Base-by-base conservation (phyloP, 2,888 invertebrate species). In the Meiosimyza decipiens region DNA sequence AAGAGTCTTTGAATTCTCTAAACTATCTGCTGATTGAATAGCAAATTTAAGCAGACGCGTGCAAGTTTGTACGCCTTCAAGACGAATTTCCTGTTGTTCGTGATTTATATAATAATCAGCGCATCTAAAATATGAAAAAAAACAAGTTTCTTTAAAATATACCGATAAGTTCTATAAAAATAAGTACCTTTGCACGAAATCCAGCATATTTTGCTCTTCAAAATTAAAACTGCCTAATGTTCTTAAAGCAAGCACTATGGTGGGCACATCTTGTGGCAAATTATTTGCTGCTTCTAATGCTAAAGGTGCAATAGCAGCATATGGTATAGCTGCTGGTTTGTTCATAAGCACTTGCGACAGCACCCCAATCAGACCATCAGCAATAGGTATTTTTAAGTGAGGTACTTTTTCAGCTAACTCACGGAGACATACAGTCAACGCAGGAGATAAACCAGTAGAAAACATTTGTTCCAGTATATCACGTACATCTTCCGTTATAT, bases 41-140 rank as follows among this genome's bases (percentile, higher is more conserved):
- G 97, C 94, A 74, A 97, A 92, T 74, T 95, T 92, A 28, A 99
- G 88, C 18, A 99, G 89, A 71, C 95, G 92, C 16, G 96, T 96
- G 81, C 98, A 96, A 0, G 98, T 98, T 83, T 94, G 92, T 0
- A 99, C 99, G 15, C 99, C 96, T 88, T 99, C 98, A 76, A 98
- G 88, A 33, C 96, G 90, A 5, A 99, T 93, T 85, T 97, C 96
- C 78, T 95, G 94, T 80, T 95, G 94, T 76, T 98, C 98, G 82
- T 95, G 95, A 16, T 92, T 93, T 60, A 99, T 88, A 83, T 95
- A 98, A 85, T 95, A 92, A 82, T 98, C 96, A 0, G 97, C 96
- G 86, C 97, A 97, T 74, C 97, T 86, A 54, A n/a, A 40, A 40
- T 6, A 40, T 1, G 9, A 68, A 74, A 57, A 68, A 71, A 40